phyloP scores from a whole-genome alignment of 2,113 vertebrate genomes.

The Sceloporus undulatus region DNA sequence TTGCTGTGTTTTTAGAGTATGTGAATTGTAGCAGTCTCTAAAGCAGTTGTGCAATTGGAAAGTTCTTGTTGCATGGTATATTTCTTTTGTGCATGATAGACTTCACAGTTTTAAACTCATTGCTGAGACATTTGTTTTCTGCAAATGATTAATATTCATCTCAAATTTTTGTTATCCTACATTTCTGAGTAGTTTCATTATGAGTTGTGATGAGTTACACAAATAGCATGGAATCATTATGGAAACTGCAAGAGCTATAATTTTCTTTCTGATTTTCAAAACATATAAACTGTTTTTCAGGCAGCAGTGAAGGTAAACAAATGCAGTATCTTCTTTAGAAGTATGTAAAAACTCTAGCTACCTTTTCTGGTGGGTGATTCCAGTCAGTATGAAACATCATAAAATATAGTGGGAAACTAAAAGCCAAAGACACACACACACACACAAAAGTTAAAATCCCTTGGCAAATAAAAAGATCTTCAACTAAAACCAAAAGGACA shows the following conservation, averaged over 20 bases:
- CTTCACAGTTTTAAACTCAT: not conserved
- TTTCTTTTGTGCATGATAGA: not conserved
- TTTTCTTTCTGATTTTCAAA: not conserved
- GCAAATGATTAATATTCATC: not conserved
- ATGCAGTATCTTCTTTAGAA: not conserved
- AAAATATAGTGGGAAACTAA: not conserved
- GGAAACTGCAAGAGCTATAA: not conserved
- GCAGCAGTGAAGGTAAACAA: not conserved
- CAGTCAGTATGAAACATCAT: not conserved
- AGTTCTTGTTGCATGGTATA: not conserved
- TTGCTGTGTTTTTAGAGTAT: not conserved
- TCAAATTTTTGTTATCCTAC: not conserved
- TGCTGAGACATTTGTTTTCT: not conserved
- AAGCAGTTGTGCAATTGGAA: not conserved
- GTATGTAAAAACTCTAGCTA: not conserved
- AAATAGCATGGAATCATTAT: not conserved
- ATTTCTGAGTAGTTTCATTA: not conserved
- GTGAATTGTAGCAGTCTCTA: not conserved
- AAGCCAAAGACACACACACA: not conserved
- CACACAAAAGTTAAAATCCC: not conserved
- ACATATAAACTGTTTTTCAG: not conserved
- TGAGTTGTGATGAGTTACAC: not conserved
- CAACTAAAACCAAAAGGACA: not conserved
- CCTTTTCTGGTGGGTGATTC: not conserved
- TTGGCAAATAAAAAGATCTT: not conserved